A percentile compares a stretch with the other conserved stretches of the same genome.
Conservation (phyloP, 2,888 invertebrate species). For the Acrobasis consociella region DNA sequence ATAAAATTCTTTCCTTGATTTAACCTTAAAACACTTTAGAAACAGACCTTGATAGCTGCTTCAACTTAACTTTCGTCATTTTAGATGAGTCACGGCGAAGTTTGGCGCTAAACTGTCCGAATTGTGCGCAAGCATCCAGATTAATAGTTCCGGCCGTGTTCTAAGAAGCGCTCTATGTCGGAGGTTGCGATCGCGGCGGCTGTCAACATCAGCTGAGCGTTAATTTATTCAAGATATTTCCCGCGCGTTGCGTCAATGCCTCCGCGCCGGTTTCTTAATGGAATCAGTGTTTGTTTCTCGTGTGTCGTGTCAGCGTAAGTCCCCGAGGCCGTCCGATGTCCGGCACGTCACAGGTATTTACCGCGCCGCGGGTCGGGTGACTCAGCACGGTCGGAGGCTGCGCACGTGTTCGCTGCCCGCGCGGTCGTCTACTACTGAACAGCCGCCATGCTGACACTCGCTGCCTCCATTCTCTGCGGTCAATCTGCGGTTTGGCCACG, state of each 20-base stretch:
- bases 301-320: conserved; percentile 41
- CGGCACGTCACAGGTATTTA: conserved; percentile 51
- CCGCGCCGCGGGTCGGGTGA: conserved; percentile 43
- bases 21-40: conserved; percentile 46
- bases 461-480: conserved; percentile 83
- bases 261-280: conserved; percentile 38
- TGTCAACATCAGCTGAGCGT: conserved; percentile 73
- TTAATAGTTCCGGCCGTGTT: conserved; percentile 50
- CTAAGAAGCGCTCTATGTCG: conserved; percentile 39
- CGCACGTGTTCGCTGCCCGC: conserved; percentile 68
- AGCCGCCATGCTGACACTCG: conserved; percentile 82
- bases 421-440: conserved; percentile 75
- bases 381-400: conserved; percentile 49
- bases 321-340: conserved; percentile 37
- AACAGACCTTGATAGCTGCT: conserved; percentile 58
- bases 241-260: conserved; percentile 48
- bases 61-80: conserved; percentile 82
- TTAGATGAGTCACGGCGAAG: conserved; percentile 72
- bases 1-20: conserved; percentile 60
- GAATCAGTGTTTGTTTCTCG: conserved; percentile 36
- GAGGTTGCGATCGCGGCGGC: conserved; percentile 35
- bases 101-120: conserved; percentile 49
- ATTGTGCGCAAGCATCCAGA: conserved; percentile 53
- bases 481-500: conserved; percentile 83
- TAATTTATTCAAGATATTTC: conserved; percentile 55